These are phyloP conservation scores for Laterallus jamaicensis DNA, from an alignment of 2,113 vertebrate species.

Conservation along the genomic window DNA sequence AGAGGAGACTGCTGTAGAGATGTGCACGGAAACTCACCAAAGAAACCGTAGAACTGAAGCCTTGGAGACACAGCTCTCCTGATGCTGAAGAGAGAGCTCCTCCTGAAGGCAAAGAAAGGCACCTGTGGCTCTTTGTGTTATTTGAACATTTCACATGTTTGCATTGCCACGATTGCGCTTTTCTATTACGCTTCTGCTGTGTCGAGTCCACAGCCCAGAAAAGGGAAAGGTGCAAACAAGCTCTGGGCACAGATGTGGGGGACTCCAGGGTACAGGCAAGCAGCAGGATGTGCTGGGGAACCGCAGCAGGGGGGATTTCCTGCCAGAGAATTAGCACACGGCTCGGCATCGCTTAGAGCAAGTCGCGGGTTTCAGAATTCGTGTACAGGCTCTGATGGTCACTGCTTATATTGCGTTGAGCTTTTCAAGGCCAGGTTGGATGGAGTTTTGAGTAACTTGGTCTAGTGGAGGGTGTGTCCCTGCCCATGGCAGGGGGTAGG, in stretches of 20 bases:
- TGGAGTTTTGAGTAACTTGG: too few species aligned
- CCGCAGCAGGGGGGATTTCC: background rate
- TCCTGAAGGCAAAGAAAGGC: background rate
- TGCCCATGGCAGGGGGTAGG: too few species aligned
- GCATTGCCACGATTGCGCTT: background rate
- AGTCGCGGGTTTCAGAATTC: background rate
- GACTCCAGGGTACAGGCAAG: background rate
- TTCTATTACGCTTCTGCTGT: background rate
- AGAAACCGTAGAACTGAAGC: background rate
- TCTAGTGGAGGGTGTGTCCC: too few species aligned
- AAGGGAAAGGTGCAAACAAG: background rate
- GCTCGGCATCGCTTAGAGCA: background rate
- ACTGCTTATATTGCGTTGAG: background rate
- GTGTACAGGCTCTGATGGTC: background rate
- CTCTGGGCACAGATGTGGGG: background rate
- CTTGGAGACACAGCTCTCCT: background rate
- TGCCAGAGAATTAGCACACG: background rate
- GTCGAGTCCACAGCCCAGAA: background rate
- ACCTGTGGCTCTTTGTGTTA: background rate
- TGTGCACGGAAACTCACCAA: background rate
- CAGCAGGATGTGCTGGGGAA: background rate
- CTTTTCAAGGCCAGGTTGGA: too few species aligned
- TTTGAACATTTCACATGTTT: background rate
- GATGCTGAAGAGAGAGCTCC: slow-evolving; percentile 34
- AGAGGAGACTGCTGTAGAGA: background rate